Conservation (phyloP, 64 coral and sea anemone species). For the Acropora yongei region DNA sequence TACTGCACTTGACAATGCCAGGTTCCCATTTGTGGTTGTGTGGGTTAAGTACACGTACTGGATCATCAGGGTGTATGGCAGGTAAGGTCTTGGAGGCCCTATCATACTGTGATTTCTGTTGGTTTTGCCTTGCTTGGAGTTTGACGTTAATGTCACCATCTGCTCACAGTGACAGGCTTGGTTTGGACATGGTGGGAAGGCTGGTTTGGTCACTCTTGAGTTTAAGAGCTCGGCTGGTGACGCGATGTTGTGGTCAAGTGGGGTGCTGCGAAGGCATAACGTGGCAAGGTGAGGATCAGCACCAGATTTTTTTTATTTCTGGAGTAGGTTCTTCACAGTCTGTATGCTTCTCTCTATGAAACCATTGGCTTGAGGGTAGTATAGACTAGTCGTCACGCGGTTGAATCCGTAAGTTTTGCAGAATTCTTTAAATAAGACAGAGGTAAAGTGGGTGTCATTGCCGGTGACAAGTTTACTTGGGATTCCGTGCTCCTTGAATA, state of each 20-base stretch:
- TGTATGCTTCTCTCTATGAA: constrained; percentile 54
- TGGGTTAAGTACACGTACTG: constrained; percentile 36
- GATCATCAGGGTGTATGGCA: constrained; percentile 33
- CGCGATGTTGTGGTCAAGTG: constrained; percentile 45
- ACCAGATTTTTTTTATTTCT: constrained; percentile 69
- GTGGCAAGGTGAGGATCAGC: constrained; percentile 42
- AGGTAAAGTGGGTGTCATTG: constrained; percentile 70
- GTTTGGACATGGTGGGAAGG: constrained; percentile 57
- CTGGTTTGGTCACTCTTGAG: constrained; percentile 48
- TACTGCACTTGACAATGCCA: constrained; percentile 31
- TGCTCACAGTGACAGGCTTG: not conserved
- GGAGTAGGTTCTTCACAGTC: constrained; percentile 35
- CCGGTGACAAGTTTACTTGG: constrained; percentile 37
- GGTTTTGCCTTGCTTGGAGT: constrained; percentile 48
- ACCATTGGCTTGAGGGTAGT: constrained; percentile 50
- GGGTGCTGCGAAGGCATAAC: constrained; percentile 30
- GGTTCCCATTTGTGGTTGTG: constrained; percentile 56
- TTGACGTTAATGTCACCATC: constrained; percentile 28
- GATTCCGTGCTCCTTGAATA: constrained; percentile 55
- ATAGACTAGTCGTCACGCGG: constrained; percentile 42
- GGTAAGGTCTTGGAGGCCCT: constrained; percentile 12
- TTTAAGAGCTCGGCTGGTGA: constrained; percentile 71
- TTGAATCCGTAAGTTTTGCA: constrained; percentile 34
- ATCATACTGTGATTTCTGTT: constrained; percentile 49
- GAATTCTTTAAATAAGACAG: constrained; percentile 50